phyloP scores from a whole-genome alignment of 2,888 invertebrate genomes.

The Blastobasis lacticolella region DNA sequence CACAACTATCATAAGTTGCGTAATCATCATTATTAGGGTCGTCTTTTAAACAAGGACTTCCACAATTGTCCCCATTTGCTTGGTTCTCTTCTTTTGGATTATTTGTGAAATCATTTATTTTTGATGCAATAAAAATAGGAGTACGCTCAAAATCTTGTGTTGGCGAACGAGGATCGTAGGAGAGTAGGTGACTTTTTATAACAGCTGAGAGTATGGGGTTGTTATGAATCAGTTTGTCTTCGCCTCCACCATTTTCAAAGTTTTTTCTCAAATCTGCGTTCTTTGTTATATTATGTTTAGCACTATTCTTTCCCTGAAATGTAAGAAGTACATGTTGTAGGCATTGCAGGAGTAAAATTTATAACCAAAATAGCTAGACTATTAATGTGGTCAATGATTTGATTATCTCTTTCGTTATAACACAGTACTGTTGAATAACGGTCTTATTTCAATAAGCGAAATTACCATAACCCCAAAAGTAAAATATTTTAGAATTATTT shows the following conservation, averaged over 20 bases:
- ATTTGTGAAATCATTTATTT: conserved; percentile 28
- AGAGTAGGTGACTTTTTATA: conserved; percentile 62
- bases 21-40: conserved; percentile 32
- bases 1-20: conserved; percentile 31
- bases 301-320: conserved; percentile 51
- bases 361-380: no score
- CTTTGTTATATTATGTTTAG: conserved; percentile 64
- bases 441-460: no score
- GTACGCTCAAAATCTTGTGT: conserved; percentile 75
- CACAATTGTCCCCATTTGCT: conserved; percentile 26
- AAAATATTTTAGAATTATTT: background rate
- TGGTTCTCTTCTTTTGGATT: conserved; percentile 26
- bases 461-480: no score
- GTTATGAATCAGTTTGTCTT: conserved; percentile 55
- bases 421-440: no score
- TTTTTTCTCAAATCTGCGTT: conserved; percentile 64
- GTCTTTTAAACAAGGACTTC: conserved; percentile 36
- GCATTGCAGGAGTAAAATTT: no score
- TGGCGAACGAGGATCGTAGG: conserved; percentile 75
- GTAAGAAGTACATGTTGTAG: conserved; percentile 3
- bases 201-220: conserved; percentile 66
- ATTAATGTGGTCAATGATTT: no score
- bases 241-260: conserved; percentile 51
- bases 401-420: no score
- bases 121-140: conserved; percentile 61